These are phyloP conservation scores for Rotaria macrura DNA, from an alignment of 2,888 invertebrate genomes.

Conservation along the genomic window DNA sequence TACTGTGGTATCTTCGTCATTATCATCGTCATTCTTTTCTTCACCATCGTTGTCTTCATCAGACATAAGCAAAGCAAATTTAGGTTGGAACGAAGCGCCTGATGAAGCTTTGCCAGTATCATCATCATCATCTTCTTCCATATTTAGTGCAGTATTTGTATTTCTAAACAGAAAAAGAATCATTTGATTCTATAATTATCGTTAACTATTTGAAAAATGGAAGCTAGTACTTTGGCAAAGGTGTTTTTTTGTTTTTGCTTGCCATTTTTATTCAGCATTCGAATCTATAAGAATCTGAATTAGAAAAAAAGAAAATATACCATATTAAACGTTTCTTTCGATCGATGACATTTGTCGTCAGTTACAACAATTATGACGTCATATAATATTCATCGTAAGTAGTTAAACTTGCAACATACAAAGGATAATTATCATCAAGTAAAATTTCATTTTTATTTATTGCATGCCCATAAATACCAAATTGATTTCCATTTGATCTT, in stretches of 20 bases:
- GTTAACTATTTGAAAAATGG: neutral
- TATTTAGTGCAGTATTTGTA: neutral
- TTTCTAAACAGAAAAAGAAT: neutral
- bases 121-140: neutral
- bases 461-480: no score
- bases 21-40: neutral
- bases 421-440: no score
- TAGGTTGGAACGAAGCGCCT: neutral
- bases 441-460: no score
- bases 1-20: neutral
- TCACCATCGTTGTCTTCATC: neutral
- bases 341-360: no score
- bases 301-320: neutral
- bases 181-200: neutral
- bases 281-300: neutral
- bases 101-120: neutral
- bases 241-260: neutral
- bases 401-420: no score
- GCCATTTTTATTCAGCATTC: neutral
- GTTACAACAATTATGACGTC: no score
- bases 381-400: no score
- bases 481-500: no score
- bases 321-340: neutral
- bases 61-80: neutral
- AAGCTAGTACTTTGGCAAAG: conserved; percentile 53